Base-by-base conservation (phyloP, 2,888 invertebrate genomes). In the Drosophila subquinaria region DNA sequence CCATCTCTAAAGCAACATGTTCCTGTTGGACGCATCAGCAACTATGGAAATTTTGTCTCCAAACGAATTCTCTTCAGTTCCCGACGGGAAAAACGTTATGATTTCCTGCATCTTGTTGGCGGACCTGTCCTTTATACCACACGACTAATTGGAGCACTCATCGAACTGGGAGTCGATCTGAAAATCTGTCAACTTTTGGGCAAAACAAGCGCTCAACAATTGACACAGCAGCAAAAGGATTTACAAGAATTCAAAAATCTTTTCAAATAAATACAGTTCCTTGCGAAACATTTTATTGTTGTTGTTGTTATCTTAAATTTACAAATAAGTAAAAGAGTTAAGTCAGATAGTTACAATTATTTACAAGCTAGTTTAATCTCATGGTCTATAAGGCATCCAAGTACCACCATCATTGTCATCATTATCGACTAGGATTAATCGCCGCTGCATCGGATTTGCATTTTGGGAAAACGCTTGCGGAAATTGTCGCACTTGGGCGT, bases 111-210 rank as follows among this genome's bases (percentile, higher is more conserved):
- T 84, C 91, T 97, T 38, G 93, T 97, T 67, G 95, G 95, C 9
- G 97, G 97, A 15, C 95, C 95, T 23, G 92, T 96, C 45, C 89
- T 97, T 15, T 95, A 96, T 92, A 94, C 96, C n/a, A 96, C 96
- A 0, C 95, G 95, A 88, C 91, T 97, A 23, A 93, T 97, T 55
- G 97, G 94, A 0, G 96, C 96, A 88, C 92, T 95, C 55, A 93
- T 97, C 57, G 97, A 97, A 92, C 93, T 94, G 84, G 94, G 95
- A 5, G 48, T 88, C 17, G 57, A 73, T 0, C 57, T 92, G 43
- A 69, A 79, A 0, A 45, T 76, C 6, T 56, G 76, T 4, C 62
- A 53, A 5, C 35, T 85, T 13, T 50, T 57, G 15, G 84, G 76
- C 9, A 52, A 50, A 6, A 20, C 48, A 2, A 63, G 33, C 15